phyloP scores from a whole-genome alignment of 2,113 vertebrate species.

The Nothobranchius kuhntae region DNA sequence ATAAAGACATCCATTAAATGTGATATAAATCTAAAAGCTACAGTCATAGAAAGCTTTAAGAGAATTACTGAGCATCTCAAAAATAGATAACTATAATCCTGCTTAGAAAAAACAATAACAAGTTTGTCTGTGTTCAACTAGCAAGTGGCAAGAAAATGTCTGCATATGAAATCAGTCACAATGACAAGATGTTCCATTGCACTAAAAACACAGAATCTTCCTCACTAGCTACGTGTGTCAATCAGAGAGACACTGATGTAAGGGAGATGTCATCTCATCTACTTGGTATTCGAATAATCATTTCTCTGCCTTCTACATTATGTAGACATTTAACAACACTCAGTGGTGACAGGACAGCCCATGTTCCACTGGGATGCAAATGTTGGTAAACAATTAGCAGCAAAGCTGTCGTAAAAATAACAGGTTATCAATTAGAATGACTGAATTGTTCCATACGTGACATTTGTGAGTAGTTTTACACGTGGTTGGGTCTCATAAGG shows the following conservation, averaged over 20 bases:
- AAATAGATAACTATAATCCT: background rate
- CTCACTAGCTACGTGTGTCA: conserved; percentile 29
- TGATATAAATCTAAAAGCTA: background rate
- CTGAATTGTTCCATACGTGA: no score
- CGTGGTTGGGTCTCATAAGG: no score
- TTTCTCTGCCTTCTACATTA: conserved; percentile 25
- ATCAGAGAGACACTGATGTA: conserved; percentile 42
- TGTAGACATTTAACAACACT: conserved; percentile 36
- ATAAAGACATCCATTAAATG: background rate
- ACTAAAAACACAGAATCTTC: conserved; percentile 10
- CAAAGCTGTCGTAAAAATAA: no score
- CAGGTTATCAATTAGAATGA: no score
- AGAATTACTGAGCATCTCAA: background rate
- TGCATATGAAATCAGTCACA: conserved; percentile 37
- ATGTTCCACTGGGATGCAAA: no score
- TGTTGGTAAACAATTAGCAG: no score
- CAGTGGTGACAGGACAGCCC: conserved; percentile 21
- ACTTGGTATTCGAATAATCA: conserved; percentile 46
- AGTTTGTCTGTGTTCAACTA: background rate
- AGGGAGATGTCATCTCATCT: conserved; percentile 45
- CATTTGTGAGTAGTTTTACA: no score
- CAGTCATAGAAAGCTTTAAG: background rate
- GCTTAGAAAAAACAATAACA: background rate
- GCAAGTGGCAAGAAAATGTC: background rate
- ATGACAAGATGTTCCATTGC: conserved; percentile 16